A percentile compares a stretch with the other conserved stretches of the same genome.
phyloP scores from a whole-genome alignment of 2,797 vertebrate genomes.

The Ctenopoma multispine region DNA sequence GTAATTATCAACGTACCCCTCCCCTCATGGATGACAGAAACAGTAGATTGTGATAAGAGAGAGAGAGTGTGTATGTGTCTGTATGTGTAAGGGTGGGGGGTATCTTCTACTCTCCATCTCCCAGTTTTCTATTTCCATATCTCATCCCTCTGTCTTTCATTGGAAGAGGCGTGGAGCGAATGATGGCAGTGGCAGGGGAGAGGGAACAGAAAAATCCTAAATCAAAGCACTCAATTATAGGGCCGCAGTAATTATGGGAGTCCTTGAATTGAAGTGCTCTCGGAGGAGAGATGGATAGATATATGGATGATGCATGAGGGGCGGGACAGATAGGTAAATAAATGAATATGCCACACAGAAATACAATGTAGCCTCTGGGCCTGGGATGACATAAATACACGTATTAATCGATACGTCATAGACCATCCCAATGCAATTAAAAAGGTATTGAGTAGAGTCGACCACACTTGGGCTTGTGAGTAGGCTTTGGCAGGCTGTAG shows the following conservation, averaged over 20 bases:
- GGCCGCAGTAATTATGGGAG: slow-evolving; percentile 84
- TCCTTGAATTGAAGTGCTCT: slow-evolving; percentile 85
- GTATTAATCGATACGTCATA: slow-evolving; percentile 85
- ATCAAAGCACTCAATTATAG: slow-evolving; percentile 88
- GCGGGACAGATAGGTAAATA: slow-evolving; percentile 85
- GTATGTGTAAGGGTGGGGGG: slow-evolving; percentile 44
- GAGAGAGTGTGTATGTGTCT: slow-evolving; percentile 28
- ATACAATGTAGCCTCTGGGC: slow-evolving; percentile 82
- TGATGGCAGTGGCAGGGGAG: slow-evolving; percentile 74
- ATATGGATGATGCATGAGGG: slow-evolving; percentile 82
- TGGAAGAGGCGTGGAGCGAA: slow-evolving; percentile 75
- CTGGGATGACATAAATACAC: slow-evolving; percentile 82
- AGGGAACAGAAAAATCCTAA: slow-evolving; percentile 83
- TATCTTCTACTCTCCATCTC: slow-evolving; percentile 78
- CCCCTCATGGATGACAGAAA: slow-evolving; percentile 76
- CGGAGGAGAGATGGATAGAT: slow-evolving; percentile 83
- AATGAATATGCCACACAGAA: slow-evolving; percentile 87
- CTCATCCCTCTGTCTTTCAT: slow-evolving; percentile 83
- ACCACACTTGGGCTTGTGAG: slow-evolving; percentile 63
- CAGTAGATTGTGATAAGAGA: slow-evolving; percentile 81
- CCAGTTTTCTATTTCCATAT: slow-evolving; percentile 86
- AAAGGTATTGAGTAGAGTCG: slow-evolving; percentile 81
- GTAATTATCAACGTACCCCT: slow-evolving; percentile 83
- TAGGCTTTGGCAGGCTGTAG: slow-evolving; percentile 52
- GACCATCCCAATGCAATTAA: slow-evolving; percentile 85